Evolutionary conservation across 2,797 vertebrate species (phyloP), one percentile per base, ranked within the genome.

Genomic region (Echiichthys vipera): DNA sequence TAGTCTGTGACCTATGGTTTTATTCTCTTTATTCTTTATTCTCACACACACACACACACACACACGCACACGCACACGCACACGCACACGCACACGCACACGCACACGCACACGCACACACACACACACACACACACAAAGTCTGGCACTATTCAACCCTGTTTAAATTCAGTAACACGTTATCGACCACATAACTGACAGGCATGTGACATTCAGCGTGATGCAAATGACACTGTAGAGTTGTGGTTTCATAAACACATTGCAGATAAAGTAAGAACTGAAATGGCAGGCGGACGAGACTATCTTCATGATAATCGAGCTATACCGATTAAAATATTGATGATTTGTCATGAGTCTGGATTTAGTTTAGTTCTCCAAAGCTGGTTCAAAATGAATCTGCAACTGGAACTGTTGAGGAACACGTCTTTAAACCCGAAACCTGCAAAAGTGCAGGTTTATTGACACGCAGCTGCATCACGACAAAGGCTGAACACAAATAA

Each of bases 1-100:
- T 55, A 76, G 71, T 68, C 64, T 74, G 58, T 57, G 66, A 71
- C 80, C 51, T 65, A 37, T 25, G 63, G 69, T 72, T 46, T 51
- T n/a, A 7, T 34, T 39, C 40, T 30, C 55, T 49, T 27, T n/a
- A n/a, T n/a, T n/a, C n/a, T n/a, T 32, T 45, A 30, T 1, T 22
- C 47, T 56, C 68, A 77, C 68, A 59, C 39, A 63, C 36, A 59
- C 36, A 66, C 55, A 63, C 65, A 74, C 30, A 49, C 29, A 30
- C 27, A 65, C 30, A 50, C 32, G 49, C 47, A 67, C 69, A 51
- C 74, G 76, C 43, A 18, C 53, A 43, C 15, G 18, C 36, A 25
- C 30, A 42, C 25, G 20, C 29, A 22, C 29, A 53, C 57, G 64
- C 58, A 54, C 24, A 51, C 43, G 62, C 62, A 56, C 66, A 74